Base-by-base conservation (phyloP, 2,797 vertebrate species). In the Eurystomus glaucurus region DNA sequence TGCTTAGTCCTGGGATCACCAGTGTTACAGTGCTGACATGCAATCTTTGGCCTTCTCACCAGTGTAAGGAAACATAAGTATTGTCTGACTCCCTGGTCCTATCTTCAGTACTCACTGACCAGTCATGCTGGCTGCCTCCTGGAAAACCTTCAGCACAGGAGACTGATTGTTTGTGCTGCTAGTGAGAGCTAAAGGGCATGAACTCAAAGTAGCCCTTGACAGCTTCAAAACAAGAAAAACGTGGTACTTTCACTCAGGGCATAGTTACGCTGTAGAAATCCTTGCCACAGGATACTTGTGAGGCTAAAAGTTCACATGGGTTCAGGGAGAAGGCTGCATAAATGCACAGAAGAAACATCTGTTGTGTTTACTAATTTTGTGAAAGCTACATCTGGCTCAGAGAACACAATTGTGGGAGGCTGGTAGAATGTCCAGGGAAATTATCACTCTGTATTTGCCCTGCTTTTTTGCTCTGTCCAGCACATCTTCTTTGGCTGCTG, bases 221-320 rank as follows among this genome's bases (percentile, higher is more conserved):
- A 75, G 31, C 31, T 54, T 86, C 55, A 41, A 43, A 81, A 52
- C 31, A 48, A 70, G 45, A 11, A 91, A 45, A 85, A 45, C 22
- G 6, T 79, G 22, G 10, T 78, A 90, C 61, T 35, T 84, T 85
- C n/a, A 51, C 13, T 26, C 28, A n/a, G 46, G 39, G 19, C 39
- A 6, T 8, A 48, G 37, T 66, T 52, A 54, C 0, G 0, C 45
- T 51, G 26, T 33, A 41, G 58, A 88, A 88, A 33, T 66, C 62
- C 43, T 90, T 95, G 85, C 31, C 25, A 60, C 25, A 16, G 28
- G 51, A 52, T 80, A 26, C 15, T 33, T 55, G 7, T 15, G 6
- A 74, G 13, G 39, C 17, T 88, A n/a, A 35, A 91, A 60, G 7
- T 70, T 88, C 25, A 58, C 9, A 9, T 23, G 33, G 29, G 26